Percentiles rank a stretch among this genome's conserved stretches.
phyloP scores from a whole-genome alignment of 1,140 invertebrate genomes.

The Kradibia gibbosae region DNA sequence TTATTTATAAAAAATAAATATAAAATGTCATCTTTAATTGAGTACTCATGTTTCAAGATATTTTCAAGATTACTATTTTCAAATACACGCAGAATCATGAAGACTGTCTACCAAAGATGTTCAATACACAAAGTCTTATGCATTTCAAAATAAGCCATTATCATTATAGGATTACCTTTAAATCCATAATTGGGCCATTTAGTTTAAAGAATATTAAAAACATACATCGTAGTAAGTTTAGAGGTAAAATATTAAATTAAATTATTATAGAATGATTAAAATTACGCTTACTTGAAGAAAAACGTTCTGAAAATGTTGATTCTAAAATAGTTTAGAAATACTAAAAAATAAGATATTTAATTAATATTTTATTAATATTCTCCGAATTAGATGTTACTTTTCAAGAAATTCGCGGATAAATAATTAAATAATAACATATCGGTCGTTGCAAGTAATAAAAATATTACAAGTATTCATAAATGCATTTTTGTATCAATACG shows the following conservation, averaged over 20 bases:
- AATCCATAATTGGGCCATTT: not conserved
- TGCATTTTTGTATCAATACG: too few relatives aligned
- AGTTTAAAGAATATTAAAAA: not conserved
- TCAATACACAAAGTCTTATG: not conserved
- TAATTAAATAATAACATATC: too few relatives aligned
- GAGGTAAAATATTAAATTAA: not conserved
- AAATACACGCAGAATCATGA: not conserved
- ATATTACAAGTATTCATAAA: too few relatives aligned
- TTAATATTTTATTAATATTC: too few relatives aligned
- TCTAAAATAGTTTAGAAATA: too few relatives aligned
- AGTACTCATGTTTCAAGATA: not conserved
- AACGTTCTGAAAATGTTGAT: too few relatives aligned
- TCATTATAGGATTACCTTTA: not conserved
- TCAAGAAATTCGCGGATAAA: too few relatives aligned
- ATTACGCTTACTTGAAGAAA: too few relatives aligned
- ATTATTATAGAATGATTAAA: too few relatives aligned
- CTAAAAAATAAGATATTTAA: too few relatives aligned
- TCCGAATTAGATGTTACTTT: too few relatives aligned
- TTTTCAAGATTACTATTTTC: constrained; percentile 2
- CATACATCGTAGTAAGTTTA: not conserved
- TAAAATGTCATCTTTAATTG: constrained; percentile 11
- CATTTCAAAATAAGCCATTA: not conserved
- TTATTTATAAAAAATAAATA: not conserved
- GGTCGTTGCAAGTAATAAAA: too few relatives aligned
- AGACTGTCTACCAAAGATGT: not conserved